These are phyloP conservation scores for Rhodeus uyekii DNA, from an alignment of 2,797 vertebrate genomes.

Conservation along the genomic window DNA sequence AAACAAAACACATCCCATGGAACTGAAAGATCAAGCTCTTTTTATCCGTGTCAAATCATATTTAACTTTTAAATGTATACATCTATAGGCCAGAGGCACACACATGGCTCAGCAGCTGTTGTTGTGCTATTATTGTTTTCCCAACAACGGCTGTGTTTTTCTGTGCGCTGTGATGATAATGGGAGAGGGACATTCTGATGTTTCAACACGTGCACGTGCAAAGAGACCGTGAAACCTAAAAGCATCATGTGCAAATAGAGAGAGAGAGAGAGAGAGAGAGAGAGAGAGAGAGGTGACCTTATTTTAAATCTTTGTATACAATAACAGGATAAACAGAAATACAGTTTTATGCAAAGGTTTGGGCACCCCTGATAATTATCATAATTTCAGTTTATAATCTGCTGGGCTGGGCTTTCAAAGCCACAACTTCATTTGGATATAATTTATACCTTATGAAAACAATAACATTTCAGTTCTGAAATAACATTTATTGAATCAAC, in stretches of 20 bases:
- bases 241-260: not conserved
- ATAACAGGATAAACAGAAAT: not conserved
- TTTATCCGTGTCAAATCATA: conserved; percentile 27
- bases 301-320: not conserved
- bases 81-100: not conserved
- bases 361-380: too few species aligned
- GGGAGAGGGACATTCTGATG: conserved; percentile 7
- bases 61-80: conserved; percentile 2
- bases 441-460: too few species aligned
- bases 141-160: conserved; percentile 18
- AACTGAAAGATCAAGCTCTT: conserved; percentile 16
- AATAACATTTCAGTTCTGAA: too few species aligned
- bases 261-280: not conserved
- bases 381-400: too few species aligned
- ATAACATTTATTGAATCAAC: too few species aligned
- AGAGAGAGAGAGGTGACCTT: not conserved
- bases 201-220: not conserved
- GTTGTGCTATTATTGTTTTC: conserved; percentile 26
- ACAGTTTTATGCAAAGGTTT: too few species aligned
- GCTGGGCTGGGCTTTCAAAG: too few species aligned
- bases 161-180: conserved; percentile 10
- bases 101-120: conserved; percentile 33
- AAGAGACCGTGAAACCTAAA: not conserved
- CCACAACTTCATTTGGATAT: too few species aligned
- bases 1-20: not conserved